Conservation (phyloP, 1,140 invertebrate genomes). For the Parasteatoda tepidariorum region DNA sequence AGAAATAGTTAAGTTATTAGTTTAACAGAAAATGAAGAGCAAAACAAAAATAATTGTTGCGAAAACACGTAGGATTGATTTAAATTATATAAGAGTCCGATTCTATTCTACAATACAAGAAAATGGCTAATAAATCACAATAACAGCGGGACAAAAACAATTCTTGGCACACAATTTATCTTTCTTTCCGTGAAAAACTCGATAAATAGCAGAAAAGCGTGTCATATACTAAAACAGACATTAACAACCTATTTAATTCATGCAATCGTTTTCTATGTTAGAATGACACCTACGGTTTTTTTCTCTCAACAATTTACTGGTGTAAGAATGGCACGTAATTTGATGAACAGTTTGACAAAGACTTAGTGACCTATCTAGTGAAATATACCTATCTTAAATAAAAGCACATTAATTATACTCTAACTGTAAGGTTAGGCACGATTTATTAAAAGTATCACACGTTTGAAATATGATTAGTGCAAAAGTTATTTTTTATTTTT, state of each 20-base stretch:
- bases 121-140: not conserved
- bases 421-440: too few species aligned
- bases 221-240: not conserved
- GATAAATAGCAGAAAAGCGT: not conserved
- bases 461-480: too few species aligned
- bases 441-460: too few species aligned
- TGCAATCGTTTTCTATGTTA: not conserved
- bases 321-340: not conserved
- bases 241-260: slow-evolving; percentile 2
- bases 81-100: not conserved
- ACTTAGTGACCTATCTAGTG: too few species aligned
- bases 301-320: not conserved
- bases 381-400: too few species aligned
- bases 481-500: too few species aligned
- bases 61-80: not conserved
- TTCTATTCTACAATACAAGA: not conserved
- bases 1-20: too few species aligned
- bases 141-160: not conserved
- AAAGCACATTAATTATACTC: too few species aligned
- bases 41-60: too few species aligned
- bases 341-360: not conserved
- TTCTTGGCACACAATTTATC: not conserved
- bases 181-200: not conserved
- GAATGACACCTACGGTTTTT: not conserved
- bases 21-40: too few species aligned